Percentiles rank a stretch among this genome's conserved stretches.
Conservation (phyloP, 2,113 vertebrate species). For the Atlantisia rogersi region DNA sequence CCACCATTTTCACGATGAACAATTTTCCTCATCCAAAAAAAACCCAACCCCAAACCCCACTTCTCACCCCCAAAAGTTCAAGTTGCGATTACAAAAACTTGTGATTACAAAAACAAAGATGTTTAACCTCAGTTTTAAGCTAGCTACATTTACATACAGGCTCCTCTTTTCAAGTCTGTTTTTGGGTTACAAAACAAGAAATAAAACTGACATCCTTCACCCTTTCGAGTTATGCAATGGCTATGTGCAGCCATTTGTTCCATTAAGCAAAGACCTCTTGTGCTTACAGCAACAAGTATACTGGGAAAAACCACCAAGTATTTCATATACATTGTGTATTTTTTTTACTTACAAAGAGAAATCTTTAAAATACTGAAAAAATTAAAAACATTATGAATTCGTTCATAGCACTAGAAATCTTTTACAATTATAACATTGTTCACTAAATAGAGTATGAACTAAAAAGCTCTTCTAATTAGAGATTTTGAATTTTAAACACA, state of each 20-base stretch:
- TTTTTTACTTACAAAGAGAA: neutral
- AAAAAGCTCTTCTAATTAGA: neutral
- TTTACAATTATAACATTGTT: neutral
- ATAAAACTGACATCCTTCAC: neutral
- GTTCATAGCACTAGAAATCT: neutral
- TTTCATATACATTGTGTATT: neutral
- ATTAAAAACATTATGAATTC: neutral
- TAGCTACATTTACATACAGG: neutral
- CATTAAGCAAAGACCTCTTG: neutral
- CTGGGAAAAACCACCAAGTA: neutral
- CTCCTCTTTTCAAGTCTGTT: neutral
- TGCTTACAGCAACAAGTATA: rapidly evolving
- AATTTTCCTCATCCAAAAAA: neutral
- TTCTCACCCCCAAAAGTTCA: neutral
- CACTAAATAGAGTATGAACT: neutral
- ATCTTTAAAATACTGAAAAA: neutral
- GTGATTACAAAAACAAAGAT: neutral
- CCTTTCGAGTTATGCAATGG: neutral
- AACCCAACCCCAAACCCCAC: neutral
- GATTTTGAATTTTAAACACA: neutral
- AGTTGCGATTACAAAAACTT: neutral
- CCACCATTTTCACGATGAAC: neutral
- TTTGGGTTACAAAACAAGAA: neutral
- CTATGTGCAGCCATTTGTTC: neutral
- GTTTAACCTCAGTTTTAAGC: neutral